phyloP scores from a whole-genome alignment of 1,140 invertebrate genomes.

The Idris sp. region DNA sequence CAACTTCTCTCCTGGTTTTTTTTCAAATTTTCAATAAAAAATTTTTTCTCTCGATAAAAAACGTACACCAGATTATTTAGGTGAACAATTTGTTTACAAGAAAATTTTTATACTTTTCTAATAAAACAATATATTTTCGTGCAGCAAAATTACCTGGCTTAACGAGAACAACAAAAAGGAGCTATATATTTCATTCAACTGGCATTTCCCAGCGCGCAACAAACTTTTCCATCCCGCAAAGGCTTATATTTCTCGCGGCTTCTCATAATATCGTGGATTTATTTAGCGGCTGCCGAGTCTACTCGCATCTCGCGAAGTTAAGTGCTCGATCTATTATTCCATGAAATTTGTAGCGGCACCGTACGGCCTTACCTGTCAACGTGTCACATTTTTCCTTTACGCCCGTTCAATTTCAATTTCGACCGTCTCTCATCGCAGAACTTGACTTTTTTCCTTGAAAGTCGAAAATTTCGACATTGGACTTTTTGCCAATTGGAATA shows the following conservation, averaged over 20 bases:
- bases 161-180: slow-evolving; percentile 1
- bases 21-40: too few relatives aligned
- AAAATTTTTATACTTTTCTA: too few relatives aligned
- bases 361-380: slow-evolving; percentile 6
- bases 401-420: slow-evolving; percentile 47
- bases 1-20: too few relatives aligned
- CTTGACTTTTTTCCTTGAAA: neutral
- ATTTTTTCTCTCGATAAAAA: too few relatives aligned
- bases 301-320: slow-evolving; percentile 26
- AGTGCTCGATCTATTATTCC: slow-evolving; percentile 73
- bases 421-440: slow-evolving; percentile 6
- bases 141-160: slow-evolving; percentile 1
- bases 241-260: slow-evolving; percentile 35
- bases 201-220: slow-evolving; percentile 19
- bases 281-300: slow-evolving; percentile 34
- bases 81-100: too few relatives aligned
- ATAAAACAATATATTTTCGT: too few relatives aligned
- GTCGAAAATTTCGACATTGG: too few relatives aligned
- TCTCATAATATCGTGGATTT: slow-evolving; percentile 40
- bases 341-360: slow-evolving; percentile 71
- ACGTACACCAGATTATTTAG: too few relatives aligned
- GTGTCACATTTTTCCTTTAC: slow-evolving; percentile 25
- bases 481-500: too few relatives aligned
- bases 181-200: slow-evolving; percentile 30
- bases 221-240: slow-evolving; percentile 42